Percentiles rank a stretch among this genome's conserved stretches.
Conservation (phyloP, 2,797 vertebrate genomes). For the Eurystomus glaucurus region DNA sequence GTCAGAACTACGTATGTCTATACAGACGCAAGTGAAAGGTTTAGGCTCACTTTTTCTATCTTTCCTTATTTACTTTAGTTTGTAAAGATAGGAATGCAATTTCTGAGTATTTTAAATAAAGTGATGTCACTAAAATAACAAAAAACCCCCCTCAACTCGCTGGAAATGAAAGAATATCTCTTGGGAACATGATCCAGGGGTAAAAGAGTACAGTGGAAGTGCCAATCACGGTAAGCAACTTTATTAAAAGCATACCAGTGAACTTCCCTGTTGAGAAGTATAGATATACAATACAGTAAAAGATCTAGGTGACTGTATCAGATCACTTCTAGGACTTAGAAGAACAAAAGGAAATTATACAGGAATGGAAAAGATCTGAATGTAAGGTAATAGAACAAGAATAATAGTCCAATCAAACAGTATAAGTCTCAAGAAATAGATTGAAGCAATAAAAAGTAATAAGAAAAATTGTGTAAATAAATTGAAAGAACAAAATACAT, state of each 20-base stretch:
- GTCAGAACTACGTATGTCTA: neutral
- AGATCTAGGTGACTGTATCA: neutral
- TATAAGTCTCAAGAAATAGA: neutral
- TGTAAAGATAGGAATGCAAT: neutral
- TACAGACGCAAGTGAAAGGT: neutral
- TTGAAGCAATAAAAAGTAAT: neutral
- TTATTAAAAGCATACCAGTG: neutral
- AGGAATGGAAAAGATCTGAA: neutral
- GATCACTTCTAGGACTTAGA: neutral
- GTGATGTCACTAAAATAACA: neutral
- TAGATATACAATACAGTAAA: neutral
- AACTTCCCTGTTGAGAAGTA: neutral
- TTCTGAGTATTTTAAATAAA: neutral
- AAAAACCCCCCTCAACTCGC: neutral
- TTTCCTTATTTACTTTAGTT: neutral
- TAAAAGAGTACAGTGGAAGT: neutral
- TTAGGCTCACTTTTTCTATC: neutral
- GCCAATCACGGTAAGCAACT: neutral
- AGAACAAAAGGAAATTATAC: neutral
- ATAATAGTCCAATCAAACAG: neutral
- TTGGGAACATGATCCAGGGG: neutral
- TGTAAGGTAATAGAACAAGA: neutral
- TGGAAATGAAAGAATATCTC: neutral
- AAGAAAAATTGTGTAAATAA: neutral
- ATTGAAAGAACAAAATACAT: neutral